phyloP scores from a whole-genome alignment of 2,797 vertebrate genomes.

The Sphaeramia orbicularis region DNA sequence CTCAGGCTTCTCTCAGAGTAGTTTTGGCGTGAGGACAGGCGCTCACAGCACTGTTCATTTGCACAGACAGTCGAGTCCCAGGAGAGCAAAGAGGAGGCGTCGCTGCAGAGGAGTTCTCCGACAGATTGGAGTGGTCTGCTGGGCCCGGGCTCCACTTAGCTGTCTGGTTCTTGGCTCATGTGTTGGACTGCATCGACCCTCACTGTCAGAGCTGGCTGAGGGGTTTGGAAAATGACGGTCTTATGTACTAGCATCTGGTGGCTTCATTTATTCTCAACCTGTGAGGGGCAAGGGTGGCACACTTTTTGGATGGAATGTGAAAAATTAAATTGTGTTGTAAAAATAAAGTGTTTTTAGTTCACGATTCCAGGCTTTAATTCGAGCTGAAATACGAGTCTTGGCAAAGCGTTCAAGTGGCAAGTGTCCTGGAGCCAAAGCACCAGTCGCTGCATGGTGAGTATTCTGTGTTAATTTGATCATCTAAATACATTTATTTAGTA shows the following conservation, averaged over 20 bases:
- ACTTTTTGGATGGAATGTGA: not conserved
- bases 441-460: not conserved
- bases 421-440: not conserved
- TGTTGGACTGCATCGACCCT: conserved; percentile 28
- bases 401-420: not conserved
- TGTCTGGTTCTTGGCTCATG: conserved; percentile 49
- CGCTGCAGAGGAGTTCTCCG: conserved; percentile 26
- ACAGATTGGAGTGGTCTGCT: conserved; percentile 54
- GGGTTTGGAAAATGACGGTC: conserved; percentile 23
- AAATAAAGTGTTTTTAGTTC: not conserved
- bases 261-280: conserved; percentile 24
- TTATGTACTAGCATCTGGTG: conserved; percentile 18
- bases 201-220: conserved; percentile 36
- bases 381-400: not conserved
- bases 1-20: conserved; percentile 30
- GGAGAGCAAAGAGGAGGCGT: conserved; percentile 36
- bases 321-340: not conserved
- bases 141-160: conserved; percentile 42
- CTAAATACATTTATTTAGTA: not conserved
- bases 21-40: conserved; percentile 48
- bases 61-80: conserved; percentile 43
- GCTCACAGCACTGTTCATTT: conserved; percentile 47
- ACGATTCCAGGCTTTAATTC: not conserved
- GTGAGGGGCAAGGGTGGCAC: not conserved
- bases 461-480: not conserved